phyloP scores from a whole-genome alignment of 2,797 vertebrate species.

The Acrossocheilus fasciatus region DNA sequence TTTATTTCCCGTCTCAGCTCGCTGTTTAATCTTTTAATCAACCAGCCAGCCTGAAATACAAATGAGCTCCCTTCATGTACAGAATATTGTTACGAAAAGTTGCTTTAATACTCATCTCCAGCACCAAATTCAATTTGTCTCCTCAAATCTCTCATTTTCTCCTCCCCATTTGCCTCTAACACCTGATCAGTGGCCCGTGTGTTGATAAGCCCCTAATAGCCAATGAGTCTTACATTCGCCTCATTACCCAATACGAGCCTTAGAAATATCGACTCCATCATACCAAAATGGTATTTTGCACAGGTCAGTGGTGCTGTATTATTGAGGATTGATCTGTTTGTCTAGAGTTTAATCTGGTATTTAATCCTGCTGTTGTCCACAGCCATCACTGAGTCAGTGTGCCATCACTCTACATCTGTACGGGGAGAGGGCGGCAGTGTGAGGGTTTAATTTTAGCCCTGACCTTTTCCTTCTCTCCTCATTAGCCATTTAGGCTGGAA shows the following conservation, averaged over 20 bases:
- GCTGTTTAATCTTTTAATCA: neutral
- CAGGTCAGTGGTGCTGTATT: constrained; percentile 32
- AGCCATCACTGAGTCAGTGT: constrained; percentile 35
- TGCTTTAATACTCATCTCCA: constrained; percentile 13
- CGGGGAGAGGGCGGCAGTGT: constrained; percentile 15
- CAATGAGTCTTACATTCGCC: constrained; percentile 26
- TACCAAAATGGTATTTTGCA: constrained; percentile 16
- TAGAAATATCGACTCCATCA: constrained; percentile 37
- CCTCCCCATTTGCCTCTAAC: constrained; percentile 26
- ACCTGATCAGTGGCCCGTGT: constrained; percentile 38
- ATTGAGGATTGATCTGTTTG: constrained; percentile 48
- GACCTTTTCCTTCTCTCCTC: constrained; percentile 66
- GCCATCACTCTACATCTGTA: constrained; percentile 42
- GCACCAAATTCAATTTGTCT: neutral
- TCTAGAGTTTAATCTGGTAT: constrained; percentile 42
- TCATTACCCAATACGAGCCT: constrained; percentile 36
- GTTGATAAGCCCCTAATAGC: constrained; percentile 37
- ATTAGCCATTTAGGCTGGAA: constrained; percentile 67
- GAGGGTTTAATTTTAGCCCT: constrained; percentile 62
- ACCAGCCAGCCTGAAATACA: neutral
- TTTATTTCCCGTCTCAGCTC: neutral
- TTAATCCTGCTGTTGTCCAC: constrained; percentile 35
- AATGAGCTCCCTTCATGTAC: neutral
- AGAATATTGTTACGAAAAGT: neutral
- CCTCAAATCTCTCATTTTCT: constrained; percentile 18